These are phyloP conservation scores for Gambusia holbrooki DNA, from an alignment of 2,113 vertebrate genomes.

Conservation along the genomic window DNA sequence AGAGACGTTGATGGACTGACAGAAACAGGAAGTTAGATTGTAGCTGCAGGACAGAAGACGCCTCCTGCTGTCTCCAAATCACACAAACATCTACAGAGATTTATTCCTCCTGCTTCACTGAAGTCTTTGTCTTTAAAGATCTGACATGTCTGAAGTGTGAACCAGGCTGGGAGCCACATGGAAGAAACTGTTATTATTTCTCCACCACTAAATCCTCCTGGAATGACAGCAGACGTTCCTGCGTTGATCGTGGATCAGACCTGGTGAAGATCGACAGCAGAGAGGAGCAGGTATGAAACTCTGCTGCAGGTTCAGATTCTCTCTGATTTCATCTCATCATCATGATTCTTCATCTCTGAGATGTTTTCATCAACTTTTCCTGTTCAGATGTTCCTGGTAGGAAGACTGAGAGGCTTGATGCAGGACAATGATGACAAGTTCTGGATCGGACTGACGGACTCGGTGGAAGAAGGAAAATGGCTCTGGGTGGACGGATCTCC, in stretches of 20 bases:
- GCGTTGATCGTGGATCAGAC: accelerated
- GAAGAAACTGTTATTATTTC: conserved; percentile 45
- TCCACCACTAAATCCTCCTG: accelerated
- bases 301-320: no score
- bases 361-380: not conserved
- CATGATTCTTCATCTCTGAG: not conserved
- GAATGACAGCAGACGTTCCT: accelerated
- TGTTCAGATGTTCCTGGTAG: conserved; percentile 29
- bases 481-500: conserved; percentile 27
- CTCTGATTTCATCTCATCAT: accelerated
- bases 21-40: conserved; percentile 9
- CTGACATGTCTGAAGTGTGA: accelerated
- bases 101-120: not conserved
- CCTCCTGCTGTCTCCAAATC: no score
- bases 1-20: not conserved
- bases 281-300: conserved; percentile 10
- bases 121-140: not conserved
- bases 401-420: accelerated
- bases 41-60: not conserved
- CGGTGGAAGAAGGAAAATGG: not conserved
- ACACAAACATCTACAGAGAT: no score
- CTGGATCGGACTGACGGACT: conserved; percentile 70
- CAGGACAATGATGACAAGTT: accelerated
- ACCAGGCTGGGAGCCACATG: conserved; percentile 7
- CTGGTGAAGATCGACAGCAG: conserved; percentile 48